phyloP scores from a whole-genome alignment of 2,888 invertebrate genomes.

The Xestia ashworthii region DNA sequence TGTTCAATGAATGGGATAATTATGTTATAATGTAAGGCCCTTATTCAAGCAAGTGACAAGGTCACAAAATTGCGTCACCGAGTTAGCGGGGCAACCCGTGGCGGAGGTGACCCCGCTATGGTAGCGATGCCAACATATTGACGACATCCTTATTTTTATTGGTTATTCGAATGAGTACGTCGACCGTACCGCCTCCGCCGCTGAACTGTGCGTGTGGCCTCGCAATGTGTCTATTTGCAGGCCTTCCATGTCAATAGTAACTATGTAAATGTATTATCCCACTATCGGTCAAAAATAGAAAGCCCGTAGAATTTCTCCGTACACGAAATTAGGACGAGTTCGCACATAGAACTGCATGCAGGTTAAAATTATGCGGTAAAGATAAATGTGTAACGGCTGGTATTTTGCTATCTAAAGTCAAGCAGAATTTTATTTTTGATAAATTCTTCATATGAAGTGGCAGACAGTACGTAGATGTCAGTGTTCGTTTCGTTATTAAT shows the following conservation, averaged over 20 bases:
- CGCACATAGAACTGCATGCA: conserved; percentile 50
- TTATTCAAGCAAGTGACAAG: conserved; percentile 67
- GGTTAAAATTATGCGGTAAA: conserved; percentile 38
- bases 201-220: conserved; percentile 87
- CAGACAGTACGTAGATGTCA: conserved; percentile 48
- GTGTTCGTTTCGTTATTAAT: conserved; percentile 50
- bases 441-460: conserved; percentile 19
- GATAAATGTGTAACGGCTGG: conserved; percentile 30
- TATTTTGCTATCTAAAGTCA: conserved; percentile 41
- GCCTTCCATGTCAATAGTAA: conserved; percentile 62
- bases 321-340: conserved; percentile 48
- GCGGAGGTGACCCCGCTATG: conserved; percentile 85
- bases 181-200: conserved; percentile 86
- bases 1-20: conserved; percentile 28
- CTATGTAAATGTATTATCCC: conserved; percentile 48
- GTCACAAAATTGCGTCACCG: conserved; percentile 64
- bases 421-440: conserved; percentile 37
- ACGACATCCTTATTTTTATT: conserved; percentile 91
- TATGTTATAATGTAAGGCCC: conserved; percentile 59
- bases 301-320: conserved; percentile 43
- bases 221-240: conserved; percentile 77
- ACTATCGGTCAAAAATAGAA: conserved; percentile 52
- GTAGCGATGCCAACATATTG: conserved; percentile 88
- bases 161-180: conserved; percentile 85
- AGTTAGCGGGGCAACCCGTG: conserved; percentile 73